Evolutionary conservation across 2,888 invertebrate species (phyloP).

Genomic region (Camponotus fellah): DNA sequence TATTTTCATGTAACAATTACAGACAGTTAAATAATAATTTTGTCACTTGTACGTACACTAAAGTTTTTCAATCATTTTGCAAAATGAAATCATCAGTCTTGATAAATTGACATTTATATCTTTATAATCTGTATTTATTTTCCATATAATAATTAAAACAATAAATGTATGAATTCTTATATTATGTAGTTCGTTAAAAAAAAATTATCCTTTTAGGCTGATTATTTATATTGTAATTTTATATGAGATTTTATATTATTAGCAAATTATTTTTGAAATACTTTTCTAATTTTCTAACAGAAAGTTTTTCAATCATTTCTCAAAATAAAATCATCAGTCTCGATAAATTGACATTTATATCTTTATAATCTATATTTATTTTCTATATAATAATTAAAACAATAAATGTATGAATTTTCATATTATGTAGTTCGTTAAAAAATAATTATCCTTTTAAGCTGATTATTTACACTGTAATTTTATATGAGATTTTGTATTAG

Average conservation of each 20-base stretch:
- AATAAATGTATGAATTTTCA: not conserved
- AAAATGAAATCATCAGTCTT: not conserved
- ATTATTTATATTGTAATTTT: not conserved
- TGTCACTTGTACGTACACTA: not conserved
- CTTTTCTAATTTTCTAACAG: not conserved
- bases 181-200: not conserved
- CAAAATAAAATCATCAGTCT: not conserved
- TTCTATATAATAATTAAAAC: not conserved
- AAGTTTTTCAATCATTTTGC: not conserved
- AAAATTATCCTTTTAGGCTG: not conserved
- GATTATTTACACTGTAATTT: not conserved
- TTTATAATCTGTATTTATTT: not conserved
- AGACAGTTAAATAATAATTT: not conserved
- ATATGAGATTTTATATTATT: not conserved
- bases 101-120: not conserved
- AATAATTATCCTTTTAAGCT: not conserved
- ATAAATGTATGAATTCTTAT: not conserved
- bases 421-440: not conserved
- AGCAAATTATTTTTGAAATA: not conserved
- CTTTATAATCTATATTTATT: not conserved
- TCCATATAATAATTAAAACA: not conserved
- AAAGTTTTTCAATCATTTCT: not conserved
- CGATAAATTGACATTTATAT: not conserved
- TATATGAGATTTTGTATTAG: not conserved
- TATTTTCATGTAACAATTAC: not conserved